These are phyloP conservation scores for Leptatherina wallacei DNA, from an alignment of 2,797 vertebrate genomes.

Conservation along the genomic window DNA sequence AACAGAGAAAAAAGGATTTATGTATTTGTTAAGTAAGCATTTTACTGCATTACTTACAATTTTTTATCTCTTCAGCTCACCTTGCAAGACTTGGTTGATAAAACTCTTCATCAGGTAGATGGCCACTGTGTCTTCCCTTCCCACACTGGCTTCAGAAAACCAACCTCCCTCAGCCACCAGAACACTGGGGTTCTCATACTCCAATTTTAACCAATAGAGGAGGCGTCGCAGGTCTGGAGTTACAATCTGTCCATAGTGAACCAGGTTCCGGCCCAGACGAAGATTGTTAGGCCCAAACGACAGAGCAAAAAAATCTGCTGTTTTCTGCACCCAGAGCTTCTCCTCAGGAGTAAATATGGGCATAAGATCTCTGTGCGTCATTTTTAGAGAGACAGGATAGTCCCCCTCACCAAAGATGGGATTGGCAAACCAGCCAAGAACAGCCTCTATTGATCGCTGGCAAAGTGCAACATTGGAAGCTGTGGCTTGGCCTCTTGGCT, in stretches of 20 bases:
- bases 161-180: constrained; percentile 93
- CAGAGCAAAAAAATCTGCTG: constrained; percentile 95
- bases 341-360: constrained; percentile 87
- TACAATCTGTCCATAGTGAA: constrained; percentile 85
- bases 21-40: background rate
- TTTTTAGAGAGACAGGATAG: constrained; percentile 89
- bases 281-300: constrained; percentile 94
- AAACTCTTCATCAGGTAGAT: constrained; percentile 95
- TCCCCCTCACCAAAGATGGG: constrained; percentile 92
- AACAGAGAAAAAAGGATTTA: background rate
- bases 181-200: constrained; percentile 87
- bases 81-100: constrained; percentile 92
- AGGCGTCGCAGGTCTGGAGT: constrained; percentile 87
- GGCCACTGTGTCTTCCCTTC: constrained; percentile 90
- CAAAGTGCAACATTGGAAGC: constrained; percentile 81
- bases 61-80: constrained; percentile 71
- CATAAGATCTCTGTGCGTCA: constrained; percentile 71
- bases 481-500: constrained; percentile 81
- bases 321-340: constrained; percentile 85
- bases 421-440: constrained; percentile 94
- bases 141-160: constrained; percentile 90
- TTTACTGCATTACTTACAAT: background rate
- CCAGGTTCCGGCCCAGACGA: constrained; percentile 78
- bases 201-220: constrained; percentile 91
- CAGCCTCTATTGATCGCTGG: constrained; percentile 89